Conservation (phyloP, 2,797 vertebrate genomes). For the Erethizon dorsatum region DNA sequence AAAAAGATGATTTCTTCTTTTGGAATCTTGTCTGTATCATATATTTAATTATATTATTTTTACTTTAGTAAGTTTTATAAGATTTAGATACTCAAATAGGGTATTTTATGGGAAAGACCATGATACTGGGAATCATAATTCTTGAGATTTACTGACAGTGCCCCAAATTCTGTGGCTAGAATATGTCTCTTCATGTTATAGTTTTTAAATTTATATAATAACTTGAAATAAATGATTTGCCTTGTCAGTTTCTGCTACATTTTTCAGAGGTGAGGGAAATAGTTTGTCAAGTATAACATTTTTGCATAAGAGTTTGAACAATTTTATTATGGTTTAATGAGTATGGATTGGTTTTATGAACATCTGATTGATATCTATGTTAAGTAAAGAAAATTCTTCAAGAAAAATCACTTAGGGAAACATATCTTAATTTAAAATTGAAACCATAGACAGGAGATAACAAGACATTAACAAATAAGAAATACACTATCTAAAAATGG, state of each 20-base stretch:
- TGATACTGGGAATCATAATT: neutral
- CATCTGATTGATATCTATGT: neutral
- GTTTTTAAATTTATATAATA: neutral
- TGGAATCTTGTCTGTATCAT: neutral
- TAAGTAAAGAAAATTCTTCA: slow-evolving; percentile 16
- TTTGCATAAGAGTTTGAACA: slow-evolving; percentile 1
- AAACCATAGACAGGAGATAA: neutral
- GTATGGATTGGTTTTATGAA: slow-evolving; percentile 23
- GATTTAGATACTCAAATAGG: neutral
- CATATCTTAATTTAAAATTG: slow-evolving; percentile 30
- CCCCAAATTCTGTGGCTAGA: neutral
- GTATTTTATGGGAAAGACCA: neutral
- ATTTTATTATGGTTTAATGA: slow-evolving; percentile 22
- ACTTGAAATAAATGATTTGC: neutral
- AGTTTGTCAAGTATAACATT: neutral
- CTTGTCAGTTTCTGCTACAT: neutral
- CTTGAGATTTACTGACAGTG: neutral
- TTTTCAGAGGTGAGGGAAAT: neutral
- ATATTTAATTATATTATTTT: neutral
- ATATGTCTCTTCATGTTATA: neutral
- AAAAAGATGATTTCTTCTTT: neutral
- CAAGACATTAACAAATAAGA: neutral
- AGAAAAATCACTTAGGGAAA: neutral
- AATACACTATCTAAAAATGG: neutral
- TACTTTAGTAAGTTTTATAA: neutral